Evolutionary conservation across 2,888 invertebrate species (phyloP), one percentile per base, ranked within the genome.

Genomic region (Lasioglossum malachurum): DNA sequence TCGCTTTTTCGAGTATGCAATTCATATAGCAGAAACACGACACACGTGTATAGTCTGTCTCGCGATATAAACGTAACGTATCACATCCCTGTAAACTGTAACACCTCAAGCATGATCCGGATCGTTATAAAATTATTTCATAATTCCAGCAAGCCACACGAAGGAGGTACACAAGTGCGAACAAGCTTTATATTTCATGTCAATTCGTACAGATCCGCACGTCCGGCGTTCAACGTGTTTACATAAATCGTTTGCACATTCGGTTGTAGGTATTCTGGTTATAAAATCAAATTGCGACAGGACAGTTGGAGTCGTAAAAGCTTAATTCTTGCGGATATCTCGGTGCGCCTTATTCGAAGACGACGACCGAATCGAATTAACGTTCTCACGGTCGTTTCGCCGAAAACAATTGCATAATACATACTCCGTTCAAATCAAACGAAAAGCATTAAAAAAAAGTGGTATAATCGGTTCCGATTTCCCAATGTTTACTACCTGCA

Each of bases 401-500:
- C 31, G 10, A 64, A 27, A 46, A 31, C 14, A 78, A 83, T 78
- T 35, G 74, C 49, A 86, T 67, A 71, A 35, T 10, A 69, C 27
- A 35, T 10, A 69, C 27, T 67, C 60, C 75, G 38, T 75, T 49
- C 74, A 72, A 82, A 80, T 86, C 79, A 80, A 80, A 89, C 78
- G 64, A 75, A 81, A 76, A 86, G 72, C 82, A 83, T 73, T 75
- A 81, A 49, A 19, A 53, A 84, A 71, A 80, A 73, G 76, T 19
- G 64, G 64, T 80, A 82, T 83, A 38, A 82, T 75, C 44, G 57
- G 12, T 71, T 78, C 72, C 27, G 72, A 74, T 57, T 64, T 75
- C 76, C 44, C 31, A 49, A 74, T 88, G 71, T 86, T 91, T 89
- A 89, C 89, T 88, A 90, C 69, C 86, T 88, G 73, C 91, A 87